Percentiles rank a stretch among this genome's conserved stretches.
These are phyloP conservation scores for Threskiornis aethiopicus DNA, from an alignment of 2,797 vertebrate species.

Conservation along the genomic window DNA sequence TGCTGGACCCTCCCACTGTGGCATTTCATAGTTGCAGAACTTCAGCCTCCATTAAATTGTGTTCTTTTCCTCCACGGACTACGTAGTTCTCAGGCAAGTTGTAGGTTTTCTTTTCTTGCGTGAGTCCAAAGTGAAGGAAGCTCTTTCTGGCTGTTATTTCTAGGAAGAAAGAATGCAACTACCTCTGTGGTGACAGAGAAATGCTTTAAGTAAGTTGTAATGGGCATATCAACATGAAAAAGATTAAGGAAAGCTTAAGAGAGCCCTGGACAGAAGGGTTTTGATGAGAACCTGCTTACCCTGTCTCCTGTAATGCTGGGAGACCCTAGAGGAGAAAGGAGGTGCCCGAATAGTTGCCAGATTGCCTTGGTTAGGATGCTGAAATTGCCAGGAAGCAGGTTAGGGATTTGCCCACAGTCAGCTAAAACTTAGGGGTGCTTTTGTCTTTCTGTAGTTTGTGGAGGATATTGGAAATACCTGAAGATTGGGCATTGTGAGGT, in stretches of 20 bases:
- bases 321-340: neutral
- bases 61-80: neutral
- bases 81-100: neutral
- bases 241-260: neutral
- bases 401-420: neutral
- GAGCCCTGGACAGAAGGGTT: neutral
- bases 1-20: neutral
- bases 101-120: neutral
- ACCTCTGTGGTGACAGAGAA: neutral
- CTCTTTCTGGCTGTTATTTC: neutral
- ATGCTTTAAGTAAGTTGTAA: neutral
- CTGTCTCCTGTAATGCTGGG: neutral
- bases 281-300: neutral
- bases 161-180: neutral
- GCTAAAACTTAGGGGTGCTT: neutral
- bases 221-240: neutral
- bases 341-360: neutral
- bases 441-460: neutral
- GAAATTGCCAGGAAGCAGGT: neutral
- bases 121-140: neutral
- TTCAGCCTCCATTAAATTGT: rapidly evolving
- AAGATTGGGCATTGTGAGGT: neutral
- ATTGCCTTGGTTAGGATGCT: neutral
- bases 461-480: neutral
- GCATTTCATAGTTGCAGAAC: neutral